Evolutionary conservation across 2,113 vertebrate genomes (phyloP).

Genomic region (Ptychochromis oligacanthus): DNA sequence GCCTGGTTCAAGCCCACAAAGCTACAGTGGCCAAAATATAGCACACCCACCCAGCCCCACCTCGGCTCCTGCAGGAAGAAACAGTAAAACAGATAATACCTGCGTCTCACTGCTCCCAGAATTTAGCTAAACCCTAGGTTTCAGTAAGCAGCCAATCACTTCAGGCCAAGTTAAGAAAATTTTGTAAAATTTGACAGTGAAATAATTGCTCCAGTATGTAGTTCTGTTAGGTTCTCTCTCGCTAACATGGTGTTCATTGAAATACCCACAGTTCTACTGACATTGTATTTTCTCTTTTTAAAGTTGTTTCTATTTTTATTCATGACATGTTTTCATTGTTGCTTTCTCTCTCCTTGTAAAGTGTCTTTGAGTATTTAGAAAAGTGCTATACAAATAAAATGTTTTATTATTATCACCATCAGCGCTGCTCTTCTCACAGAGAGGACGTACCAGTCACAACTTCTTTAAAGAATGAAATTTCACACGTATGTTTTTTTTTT

Average conservation of each 20-base stretch:
- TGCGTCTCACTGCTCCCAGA: conserved; percentile 20
- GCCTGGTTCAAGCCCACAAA: not conserved
- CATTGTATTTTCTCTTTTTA: conserved; percentile 74
- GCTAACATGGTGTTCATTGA: conserved; percentile 70
- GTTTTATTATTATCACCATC: conserved; percentile 78
- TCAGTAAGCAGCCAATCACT: conserved; percentile 32
- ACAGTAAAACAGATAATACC: not conserved
- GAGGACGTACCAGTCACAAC: not conserved
- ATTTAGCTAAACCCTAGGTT: conserved; percentile 27
- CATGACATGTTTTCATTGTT: conserved; percentile 75
- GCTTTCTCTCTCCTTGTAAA: conserved; percentile 78
- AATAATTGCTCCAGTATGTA: conserved; percentile 46
- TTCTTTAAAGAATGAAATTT: not conserved
- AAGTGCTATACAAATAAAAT: conserved; percentile 82
- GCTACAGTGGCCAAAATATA: conserved; percentile 25
- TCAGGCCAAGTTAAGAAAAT: not conserved
- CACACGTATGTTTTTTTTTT: too few species aligned
- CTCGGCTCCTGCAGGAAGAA: conserved; percentile 25
- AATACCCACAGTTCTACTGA: conserved; percentile 73
- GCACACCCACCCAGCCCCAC: not conserved
- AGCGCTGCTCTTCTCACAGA: conserved; percentile 12
- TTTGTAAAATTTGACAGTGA: conserved; percentile 30
- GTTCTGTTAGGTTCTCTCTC: conserved; percentile 60
- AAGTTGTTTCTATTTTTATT: conserved; percentile 78
- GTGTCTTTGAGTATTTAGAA: conserved; percentile 82